Percentiles rank a stretch among this genome's conserved stretches.
These are phyloP conservation scores for Sitobion miscanthi DNA, from an alignment of 1,140 invertebrate genomes.

Conservation along the genomic window DNA sequence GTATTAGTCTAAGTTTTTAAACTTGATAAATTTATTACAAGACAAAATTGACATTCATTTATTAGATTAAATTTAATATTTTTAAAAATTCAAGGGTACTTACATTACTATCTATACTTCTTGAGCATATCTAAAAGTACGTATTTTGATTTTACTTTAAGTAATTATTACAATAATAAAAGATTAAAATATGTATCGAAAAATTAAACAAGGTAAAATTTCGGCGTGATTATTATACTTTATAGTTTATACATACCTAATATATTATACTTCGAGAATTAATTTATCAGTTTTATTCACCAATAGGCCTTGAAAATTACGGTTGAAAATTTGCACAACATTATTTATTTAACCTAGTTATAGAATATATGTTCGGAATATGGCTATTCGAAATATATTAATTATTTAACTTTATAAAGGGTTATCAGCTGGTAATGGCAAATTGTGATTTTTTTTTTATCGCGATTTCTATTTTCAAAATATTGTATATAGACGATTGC, in stretches of 20 bases:
- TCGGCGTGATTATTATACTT: neutral
- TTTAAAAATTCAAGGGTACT: neutral
- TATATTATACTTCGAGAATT: neutral
- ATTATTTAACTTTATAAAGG: neutral
- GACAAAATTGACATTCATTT: neutral
- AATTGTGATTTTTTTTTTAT: conserved; percentile 6
- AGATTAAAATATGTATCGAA: neutral
- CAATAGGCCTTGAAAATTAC: neutral
- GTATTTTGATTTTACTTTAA: neutral
- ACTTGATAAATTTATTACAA: neutral
- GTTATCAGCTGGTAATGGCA: conserved; percentile 13
- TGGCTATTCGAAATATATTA: neutral
- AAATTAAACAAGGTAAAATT: neutral
- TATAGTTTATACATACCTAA: neutral
- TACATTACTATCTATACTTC: neutral
- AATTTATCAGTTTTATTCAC: neutral
- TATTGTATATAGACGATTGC: neutral
- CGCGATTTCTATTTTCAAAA: conserved; percentile 13
- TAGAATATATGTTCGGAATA: neutral
- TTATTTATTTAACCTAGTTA: conserved; percentile 14
- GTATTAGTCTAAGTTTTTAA: neutral
- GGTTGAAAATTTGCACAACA: neutral
- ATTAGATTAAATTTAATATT: neutral
- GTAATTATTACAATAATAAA: neutral
- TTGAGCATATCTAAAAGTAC: neutral